Evolutionary conservation across 2,888 invertebrate genomes (phyloP).

Genomic region (Tanypteryx hageni): DNA sequence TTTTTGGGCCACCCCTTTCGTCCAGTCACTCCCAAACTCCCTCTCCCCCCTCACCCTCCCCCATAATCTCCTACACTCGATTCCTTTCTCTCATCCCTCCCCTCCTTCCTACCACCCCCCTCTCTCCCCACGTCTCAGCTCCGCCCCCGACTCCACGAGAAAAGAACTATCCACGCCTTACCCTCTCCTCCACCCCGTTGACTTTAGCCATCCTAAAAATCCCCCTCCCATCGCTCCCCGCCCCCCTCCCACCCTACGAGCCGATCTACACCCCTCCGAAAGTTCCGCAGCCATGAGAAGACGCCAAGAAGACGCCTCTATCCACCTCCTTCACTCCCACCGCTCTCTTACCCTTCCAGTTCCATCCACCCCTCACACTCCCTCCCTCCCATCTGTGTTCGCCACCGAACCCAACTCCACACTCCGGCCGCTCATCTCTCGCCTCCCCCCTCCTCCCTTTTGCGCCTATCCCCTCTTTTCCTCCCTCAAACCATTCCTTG

Average conservation of each 20-base stretch:
- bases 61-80: background rate
- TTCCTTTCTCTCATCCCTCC: background rate
- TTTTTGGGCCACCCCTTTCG: background rate
- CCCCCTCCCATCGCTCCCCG: background rate
- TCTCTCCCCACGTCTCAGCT: background rate
- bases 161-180: background rate
- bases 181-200: background rate
- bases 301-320: slow-evolving; percentile 58
- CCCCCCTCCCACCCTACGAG: background rate
- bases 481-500: background rate
- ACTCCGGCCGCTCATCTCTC: background rate
- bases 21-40: background rate
- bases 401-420: background rate
- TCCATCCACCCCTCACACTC: background rate
- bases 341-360: background rate
- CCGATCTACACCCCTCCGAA: background rate
- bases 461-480: background rate
- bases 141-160: background rate
- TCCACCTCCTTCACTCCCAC: background rate
- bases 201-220: background rate
- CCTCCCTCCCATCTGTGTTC: background rate
- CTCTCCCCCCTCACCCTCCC: background rate
- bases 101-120: background rate
- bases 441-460: background rate
- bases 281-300: slow-evolving; percentile 35